Conservation (phyloP, 2,797 vertebrate genomes). For the Nothura maculosa region DNA sequence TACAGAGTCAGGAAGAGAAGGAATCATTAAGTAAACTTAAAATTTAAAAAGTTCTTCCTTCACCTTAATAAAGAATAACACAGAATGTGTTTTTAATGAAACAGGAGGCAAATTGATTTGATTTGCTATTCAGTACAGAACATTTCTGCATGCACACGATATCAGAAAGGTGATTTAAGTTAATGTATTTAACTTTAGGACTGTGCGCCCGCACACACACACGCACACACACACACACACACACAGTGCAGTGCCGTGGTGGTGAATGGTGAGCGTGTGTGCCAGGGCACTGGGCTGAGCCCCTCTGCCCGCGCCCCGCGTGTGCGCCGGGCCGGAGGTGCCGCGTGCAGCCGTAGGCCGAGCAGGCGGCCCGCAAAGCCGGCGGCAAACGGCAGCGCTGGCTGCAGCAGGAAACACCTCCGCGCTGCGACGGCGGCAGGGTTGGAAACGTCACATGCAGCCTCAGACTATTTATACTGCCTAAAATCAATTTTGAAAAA, state of each 20-base stretch:
- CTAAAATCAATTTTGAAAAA: constrained; percentile 83
- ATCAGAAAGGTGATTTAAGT: background rate
- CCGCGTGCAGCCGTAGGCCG: background rate
- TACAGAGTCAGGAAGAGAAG: background rate
- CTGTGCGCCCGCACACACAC: too few relatives aligned
- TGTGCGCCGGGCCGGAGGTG: background rate
- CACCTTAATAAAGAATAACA: background rate
- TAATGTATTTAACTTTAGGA: background rate
- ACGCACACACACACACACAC: too few relatives aligned
- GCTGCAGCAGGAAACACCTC: constrained; percentile 46
- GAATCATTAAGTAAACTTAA: background rate
- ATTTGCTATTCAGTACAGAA: background rate
- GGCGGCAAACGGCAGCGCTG: constrained; percentile 33
- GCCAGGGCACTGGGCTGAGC: background rate
- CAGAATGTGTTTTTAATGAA: background rate
- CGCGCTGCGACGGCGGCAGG: constrained; percentile 60
- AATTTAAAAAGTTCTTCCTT: background rate
- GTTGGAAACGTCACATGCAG: constrained; percentile 57
- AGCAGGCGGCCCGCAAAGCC: constrained; percentile 46
- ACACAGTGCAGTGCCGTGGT: too few relatives aligned
- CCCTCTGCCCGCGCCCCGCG: background rate
- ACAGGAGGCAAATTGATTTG: background rate
- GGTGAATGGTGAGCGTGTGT: background rate
- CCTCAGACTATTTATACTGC: constrained; percentile 77
- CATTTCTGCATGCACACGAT: background rate